These are phyloP conservation scores for Anarrhichthys ocellatus DNA, from an alignment of 2,113 vertebrate genomes.

Conservation along the genomic window DNA sequence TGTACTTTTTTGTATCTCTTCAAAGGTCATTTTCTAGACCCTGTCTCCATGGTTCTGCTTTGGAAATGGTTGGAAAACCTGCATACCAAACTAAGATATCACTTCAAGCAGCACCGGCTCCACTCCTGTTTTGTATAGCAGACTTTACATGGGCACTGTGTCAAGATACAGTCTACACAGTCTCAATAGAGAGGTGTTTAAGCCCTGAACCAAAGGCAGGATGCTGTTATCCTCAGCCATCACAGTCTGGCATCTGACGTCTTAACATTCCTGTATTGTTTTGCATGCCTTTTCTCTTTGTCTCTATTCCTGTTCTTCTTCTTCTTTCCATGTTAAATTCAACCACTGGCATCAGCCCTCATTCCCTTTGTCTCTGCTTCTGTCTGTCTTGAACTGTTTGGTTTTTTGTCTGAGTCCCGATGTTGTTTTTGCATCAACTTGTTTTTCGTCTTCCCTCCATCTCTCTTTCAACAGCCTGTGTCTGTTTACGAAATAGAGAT, in stretches of 20 bases:
- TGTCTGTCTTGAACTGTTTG: conserved; percentile 16
- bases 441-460: not conserved
- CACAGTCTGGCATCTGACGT: conserved; percentile 63
- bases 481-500: conserved; percentile 32
- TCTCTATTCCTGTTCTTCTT: conserved; percentile 41
- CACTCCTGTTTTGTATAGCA: conserved; percentile 17
- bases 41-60: not conserved
- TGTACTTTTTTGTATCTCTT: not conserved
- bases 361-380: conserved; percentile 8
- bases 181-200: conserved; percentile 48
- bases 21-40: conserved; percentile 11
- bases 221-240: conserved; percentile 54
- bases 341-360: not conserved
- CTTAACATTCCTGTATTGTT: conserved; percentile 68
- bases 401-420: not conserved
- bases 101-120: conserved; percentile 7
- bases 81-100: conserved; percentile 30
- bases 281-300: conserved; percentile 43
- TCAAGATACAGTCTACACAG: conserved; percentile 60
- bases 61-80: conserved; percentile 4
- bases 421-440: conserved; percentile 11
- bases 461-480: conserved; percentile 4
- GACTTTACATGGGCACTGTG: conserved; percentile 64
- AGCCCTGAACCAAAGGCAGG: conserved; percentile 27
- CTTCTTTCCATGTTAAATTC: not conserved